phyloP scores from a whole-genome alignment of 2,888 invertebrate species.

The Priocnemis perturbator region DNA sequence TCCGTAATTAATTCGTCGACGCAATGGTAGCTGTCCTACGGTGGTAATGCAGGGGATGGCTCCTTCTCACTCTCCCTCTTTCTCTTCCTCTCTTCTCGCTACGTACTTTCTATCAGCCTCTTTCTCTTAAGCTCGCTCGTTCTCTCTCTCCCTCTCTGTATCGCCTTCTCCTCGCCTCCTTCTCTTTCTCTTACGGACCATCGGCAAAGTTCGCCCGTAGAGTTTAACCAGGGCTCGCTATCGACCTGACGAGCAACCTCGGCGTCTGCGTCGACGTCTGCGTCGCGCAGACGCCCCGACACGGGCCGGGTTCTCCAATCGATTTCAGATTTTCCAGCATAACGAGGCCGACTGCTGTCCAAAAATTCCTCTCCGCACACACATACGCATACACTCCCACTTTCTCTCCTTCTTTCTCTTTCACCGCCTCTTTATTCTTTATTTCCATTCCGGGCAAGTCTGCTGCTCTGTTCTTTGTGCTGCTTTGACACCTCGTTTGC shows the following conservation, averaged over 20 bases:
- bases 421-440: conserved; percentile 9
- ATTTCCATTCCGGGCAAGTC: background rate
- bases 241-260: conserved; percentile 72
- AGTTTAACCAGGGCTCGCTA: conserved; percentile 73
- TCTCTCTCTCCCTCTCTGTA: no score
- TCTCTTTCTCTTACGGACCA: conserved; percentile 60
- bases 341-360: conserved; percentile 68
- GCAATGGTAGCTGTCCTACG: conserved; percentile 40
- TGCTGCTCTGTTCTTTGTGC: background rate
- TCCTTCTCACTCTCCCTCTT: conserved; percentile 13
- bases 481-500: no score
- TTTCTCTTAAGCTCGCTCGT: conserved; percentile 11
- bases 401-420: conserved; percentile 6
- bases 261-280: conserved; percentile 69
- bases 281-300: conserved; percentile 71
- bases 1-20: conserved; percentile 68
- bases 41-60: conserved; percentile 20
- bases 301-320: conserved; percentile 67
- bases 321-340: conserved; percentile 73
- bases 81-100: conserved; percentile 6
- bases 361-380: conserved; percentile 54
- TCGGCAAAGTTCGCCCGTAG: conserved; percentile 67
- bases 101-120: conserved; percentile 1
- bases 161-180: conserved; percentile 25
- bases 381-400: conserved; percentile 1